Percentiles rank a stretch among this genome's conserved stretches.
Conservation (phyloP, 2,797 vertebrate genomes). For the Myotis daubentonii region DNA sequence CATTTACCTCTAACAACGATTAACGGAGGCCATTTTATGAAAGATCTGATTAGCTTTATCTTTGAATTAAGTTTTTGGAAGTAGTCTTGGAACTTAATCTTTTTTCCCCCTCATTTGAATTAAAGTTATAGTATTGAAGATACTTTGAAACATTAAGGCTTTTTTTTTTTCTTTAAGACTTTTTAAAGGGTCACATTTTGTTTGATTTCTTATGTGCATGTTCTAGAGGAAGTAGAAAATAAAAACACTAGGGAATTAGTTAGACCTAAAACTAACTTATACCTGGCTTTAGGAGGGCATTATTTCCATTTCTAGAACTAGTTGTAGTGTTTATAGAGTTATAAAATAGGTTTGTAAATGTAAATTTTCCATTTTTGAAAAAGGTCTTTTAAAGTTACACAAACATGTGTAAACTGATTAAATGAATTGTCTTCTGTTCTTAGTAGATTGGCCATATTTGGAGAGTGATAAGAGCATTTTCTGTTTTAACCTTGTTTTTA, state of each 20-base stretch:
- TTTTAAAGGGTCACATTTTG: not conserved
- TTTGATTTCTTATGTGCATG: not conserved
- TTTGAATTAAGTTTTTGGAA: conserved; percentile 9
- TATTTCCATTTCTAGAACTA: not conserved
- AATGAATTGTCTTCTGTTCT: not conserved
- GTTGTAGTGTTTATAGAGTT: not conserved
- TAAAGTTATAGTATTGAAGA: not conserved
- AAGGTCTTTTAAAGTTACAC: not conserved
- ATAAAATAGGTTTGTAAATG: not conserved
- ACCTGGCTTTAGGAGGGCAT: not conserved
- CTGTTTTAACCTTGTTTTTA: not conserved
- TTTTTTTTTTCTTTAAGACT: conserved; percentile 15
- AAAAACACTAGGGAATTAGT: not conserved
- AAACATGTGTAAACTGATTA: not conserved
- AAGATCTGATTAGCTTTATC: conserved; percentile 17
- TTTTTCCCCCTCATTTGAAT: not conserved
- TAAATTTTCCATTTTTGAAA: not conserved
- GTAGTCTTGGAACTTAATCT: not conserved
- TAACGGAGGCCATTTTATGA: conserved; percentile 42
- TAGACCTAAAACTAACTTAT: not conserved
- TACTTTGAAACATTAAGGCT: not conserved
- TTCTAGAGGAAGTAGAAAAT: conserved; percentile 33
- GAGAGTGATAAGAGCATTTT: not conserved
- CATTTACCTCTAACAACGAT: not conserved
- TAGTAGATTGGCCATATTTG: not conserved